Base-by-base conservation (phyloP, 2,888 invertebrate species). In the Drosophila putrida region DNA sequence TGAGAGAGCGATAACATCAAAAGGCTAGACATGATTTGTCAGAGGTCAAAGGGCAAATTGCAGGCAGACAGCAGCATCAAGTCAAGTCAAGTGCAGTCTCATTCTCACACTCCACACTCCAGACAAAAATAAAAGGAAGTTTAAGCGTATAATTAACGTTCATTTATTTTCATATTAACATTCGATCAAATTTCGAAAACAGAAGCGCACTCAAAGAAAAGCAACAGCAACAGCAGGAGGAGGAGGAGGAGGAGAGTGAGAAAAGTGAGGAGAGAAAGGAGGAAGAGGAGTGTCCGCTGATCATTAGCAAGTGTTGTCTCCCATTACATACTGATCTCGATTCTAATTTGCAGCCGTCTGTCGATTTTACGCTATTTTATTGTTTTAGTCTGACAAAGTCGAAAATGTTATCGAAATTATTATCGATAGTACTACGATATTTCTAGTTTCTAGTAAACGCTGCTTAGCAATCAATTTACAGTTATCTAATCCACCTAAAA, bases 81-180 rank as follows among this genome's bases (percentile, higher is more conserved):
- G n/a, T n/a, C n/a, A n/a, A n/a, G 58, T 47, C 75, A 84, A 81
- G 75, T 84, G 81, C 78, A 72, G 36, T 53, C 35, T 8, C 55
- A 50, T 27, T 87, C 86, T 79, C 78, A 86, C 78, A 81, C 74
- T 70, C 54, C 27, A 53, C 27, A 6, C 10, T n/a, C n/a, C n/a
- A 28, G 31, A n/a, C n/a, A n/a, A 15, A 63, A 53, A 65, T 44
- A 51, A 61, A 74, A 68, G 69, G 28, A 54, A 47, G 55, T 27
- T 10, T n/a, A 75, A 82, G 77, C 78, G 78, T 89, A 86, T 90
- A 90, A 90, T 90, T 90, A 90, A 84, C 82, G 61, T 78, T 80
- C 88, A 90, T 90, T 90, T 90, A 90, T 88, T 90, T 90, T 80
- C 81, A 67, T 76, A 90, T 89, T 90, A 90, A 88, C 83, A 88